Conservation (phyloP, 2,888 invertebrate species). For the Melitaea athalia region DNA sequence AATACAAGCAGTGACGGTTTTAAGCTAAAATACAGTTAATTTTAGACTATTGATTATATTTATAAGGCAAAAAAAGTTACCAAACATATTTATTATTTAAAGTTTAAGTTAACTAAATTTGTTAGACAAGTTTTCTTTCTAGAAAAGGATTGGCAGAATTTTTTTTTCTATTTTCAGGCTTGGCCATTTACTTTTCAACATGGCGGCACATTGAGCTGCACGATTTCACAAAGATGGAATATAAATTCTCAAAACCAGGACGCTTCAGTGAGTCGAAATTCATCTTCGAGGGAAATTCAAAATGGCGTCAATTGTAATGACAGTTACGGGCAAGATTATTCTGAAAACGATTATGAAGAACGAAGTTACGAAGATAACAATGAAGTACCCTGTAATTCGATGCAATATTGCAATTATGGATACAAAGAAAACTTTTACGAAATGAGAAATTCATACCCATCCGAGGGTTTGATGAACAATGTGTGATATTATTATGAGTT, state of each 20-base stretch:
- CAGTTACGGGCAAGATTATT: slow-evolving; percentile 59
- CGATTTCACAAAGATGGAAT: slow-evolving; percentile 74
- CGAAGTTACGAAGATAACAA: slow-evolving; percentile 64
- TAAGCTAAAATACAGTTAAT: too few relatives aligned
- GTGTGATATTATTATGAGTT: slow-evolving; percentile 41
- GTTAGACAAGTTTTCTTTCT: too few relatives aligned
- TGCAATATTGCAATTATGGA: slow-evolving; percentile 69
- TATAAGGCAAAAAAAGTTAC: too few relatives aligned
- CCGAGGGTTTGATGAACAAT: slow-evolving; percentile 66
- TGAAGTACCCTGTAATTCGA: slow-evolving; percentile 50
- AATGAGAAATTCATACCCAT: slow-evolving; percentile 60
- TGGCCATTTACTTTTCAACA: slow-evolving; percentile 92
- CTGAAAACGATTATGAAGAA: slow-evolving; percentile 72
- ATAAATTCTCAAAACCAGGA: slow-evolving; percentile 55
- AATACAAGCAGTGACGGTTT: too few relatives aligned
- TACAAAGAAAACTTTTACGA: slow-evolving; percentile 74
- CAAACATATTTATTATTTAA: too few relatives aligned
- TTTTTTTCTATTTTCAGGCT: slow-evolving; percentile 81
- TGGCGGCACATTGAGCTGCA: slow-evolving; percentile 74
- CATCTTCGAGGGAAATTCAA: slow-evolving; percentile 42
- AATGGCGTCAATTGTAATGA: slow-evolving; percentile 38
- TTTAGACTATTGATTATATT: too few relatives aligned
- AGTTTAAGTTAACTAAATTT: too few relatives aligned
- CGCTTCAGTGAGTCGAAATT: slow-evolving; percentile 39
- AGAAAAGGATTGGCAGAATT: not conserved